A percentile compares a stretch with the other conserved stretches of the same genome.
Evolutionary conservation across 2,888 invertebrate genomes (phyloP).

Genomic region (Allygus modestus): DNA sequence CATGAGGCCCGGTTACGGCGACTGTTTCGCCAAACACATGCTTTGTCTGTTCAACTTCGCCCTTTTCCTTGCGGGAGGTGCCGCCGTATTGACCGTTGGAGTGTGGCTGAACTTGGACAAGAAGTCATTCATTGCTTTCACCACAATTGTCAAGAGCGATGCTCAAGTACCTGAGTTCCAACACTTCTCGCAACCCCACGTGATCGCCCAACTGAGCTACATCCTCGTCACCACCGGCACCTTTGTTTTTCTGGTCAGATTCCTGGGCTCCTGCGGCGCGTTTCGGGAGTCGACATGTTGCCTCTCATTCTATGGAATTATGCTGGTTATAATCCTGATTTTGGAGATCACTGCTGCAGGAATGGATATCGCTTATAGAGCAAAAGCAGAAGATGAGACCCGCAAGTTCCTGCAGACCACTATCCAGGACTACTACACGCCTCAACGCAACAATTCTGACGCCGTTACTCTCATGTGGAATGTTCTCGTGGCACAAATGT

Average conservation of each 20-base stretch:
- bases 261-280: slow-evolving; percentile 85
- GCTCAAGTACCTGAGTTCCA: slow-evolving; percentile 76
- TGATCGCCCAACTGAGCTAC: slow-evolving; percentile 83
- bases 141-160: slow-evolving; percentile 78
- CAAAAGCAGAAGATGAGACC: slow-evolving; percentile 80
- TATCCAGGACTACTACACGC: slow-evolving; percentile 79
- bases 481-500: slow-evolving; percentile 81
- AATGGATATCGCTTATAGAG: slow-evolving; percentile 81
- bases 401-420: slow-evolving; percentile 79
- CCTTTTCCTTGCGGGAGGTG: slow-evolving; percentile 73
- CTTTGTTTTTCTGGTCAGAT: slow-evolving; percentile 84
- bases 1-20: slow-evolving; percentile 78
- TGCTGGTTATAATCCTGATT: slow-evolving; percentile 80
- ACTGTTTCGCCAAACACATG: slow-evolving; percentile 83
- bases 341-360: slow-evolving; percentile 83
- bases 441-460: slow-evolving; percentile 78
- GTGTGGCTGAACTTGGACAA: slow-evolving; percentile 84
- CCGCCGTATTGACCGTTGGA: slow-evolving; percentile 80
- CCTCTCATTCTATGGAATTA: slow-evolving; percentile 82
- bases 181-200: slow-evolving; percentile 80
- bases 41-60: slow-evolving; percentile 85
- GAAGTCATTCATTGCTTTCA: slow-evolving; percentile 80
- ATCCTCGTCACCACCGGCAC: slow-evolving; percentile 83
- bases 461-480: slow-evolving; percentile 84
- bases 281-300: slow-evolving; percentile 83